A percentile compares a stretch with the other conserved stretches of the same genome.
These are phyloP conservation scores for Syrrhaptes paradoxus DNA, from an alignment of 2,113 vertebrate genomes.

Conservation along the genomic window DNA sequence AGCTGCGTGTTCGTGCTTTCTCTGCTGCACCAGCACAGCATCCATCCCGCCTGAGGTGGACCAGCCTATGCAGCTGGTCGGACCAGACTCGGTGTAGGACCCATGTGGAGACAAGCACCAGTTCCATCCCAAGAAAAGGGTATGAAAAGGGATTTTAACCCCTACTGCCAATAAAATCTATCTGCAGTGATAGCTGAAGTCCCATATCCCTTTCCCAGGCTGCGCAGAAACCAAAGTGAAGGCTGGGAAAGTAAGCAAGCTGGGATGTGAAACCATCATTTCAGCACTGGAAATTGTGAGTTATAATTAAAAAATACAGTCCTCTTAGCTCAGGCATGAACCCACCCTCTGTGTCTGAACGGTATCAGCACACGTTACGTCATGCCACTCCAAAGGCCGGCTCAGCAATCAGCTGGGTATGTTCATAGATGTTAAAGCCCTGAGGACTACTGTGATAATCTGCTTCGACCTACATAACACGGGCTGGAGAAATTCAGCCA, in stretches of 20 bases:
- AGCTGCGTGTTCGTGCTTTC: background rate
- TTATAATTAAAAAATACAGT: background rate
- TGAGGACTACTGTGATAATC: conserved; percentile 5
- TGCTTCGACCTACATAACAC: conserved; percentile 61
- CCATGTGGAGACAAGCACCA: fast-evolving
- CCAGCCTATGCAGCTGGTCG: background rate
- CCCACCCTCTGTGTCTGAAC: background rate
- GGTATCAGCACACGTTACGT: background rate
- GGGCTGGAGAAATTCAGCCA: conserved; percentile 41
- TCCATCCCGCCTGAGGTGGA: background rate
- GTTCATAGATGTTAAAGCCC: conserved; percentile 59
- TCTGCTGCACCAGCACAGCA: fast-evolving
- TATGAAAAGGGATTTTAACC: background rate
- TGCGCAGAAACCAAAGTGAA: background rate
- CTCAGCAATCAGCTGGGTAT: conserved; percentile 40
- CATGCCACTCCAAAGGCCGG: background rate
- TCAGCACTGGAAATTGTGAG: background rate
- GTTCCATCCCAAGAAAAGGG: background rate
- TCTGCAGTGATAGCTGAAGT: background rate
- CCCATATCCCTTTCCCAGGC: background rate
- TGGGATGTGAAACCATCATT: background rate
- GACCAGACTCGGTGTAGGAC: background rate
- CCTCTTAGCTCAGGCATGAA: background rate
- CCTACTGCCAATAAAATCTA: background rate
- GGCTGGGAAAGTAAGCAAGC: background rate